phyloP scores from a whole-genome alignment of 2,113 vertebrate species.

The Sinocyclocheilus maitianheensis region DNA sequence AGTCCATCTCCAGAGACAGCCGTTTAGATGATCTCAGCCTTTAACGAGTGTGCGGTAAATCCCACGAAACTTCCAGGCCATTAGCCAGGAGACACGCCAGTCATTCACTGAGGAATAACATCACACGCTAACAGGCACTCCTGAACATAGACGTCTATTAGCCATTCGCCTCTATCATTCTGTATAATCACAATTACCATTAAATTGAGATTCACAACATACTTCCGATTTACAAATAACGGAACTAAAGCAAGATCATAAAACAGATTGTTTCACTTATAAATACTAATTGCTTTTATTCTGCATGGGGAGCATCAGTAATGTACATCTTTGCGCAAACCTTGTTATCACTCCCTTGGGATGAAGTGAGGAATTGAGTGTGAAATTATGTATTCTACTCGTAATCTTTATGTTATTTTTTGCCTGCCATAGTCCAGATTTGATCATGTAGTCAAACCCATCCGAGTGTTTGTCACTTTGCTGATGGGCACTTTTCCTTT shows the following conservation, averaged over 20 bases:
- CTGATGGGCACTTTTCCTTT: constrained; percentile 1
- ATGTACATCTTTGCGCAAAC: background rate
- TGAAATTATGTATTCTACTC: constrained; percentile 24
- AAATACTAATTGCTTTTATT: background rate
- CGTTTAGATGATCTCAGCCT: constrained; percentile 54
- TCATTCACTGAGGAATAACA: background rate
- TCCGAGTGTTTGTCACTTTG: background rate
- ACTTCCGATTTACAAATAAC: background rate
- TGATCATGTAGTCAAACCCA: background rate
- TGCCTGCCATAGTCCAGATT: background rate
- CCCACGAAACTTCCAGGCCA: constrained; percentile 27
- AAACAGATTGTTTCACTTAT: background rate
- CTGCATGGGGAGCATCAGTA: background rate
- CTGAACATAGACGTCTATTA: background rate
- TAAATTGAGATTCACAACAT: background rate
- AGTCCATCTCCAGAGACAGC: constrained; percentile 65
- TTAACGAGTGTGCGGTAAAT: constrained; percentile 47
- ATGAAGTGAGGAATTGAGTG: background rate
- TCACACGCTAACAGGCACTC: background rate
- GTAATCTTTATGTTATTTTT: background rate
- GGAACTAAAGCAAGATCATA: too few relatives aligned
- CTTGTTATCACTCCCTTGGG: background rate
- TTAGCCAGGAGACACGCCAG: background rate
- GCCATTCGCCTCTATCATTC: too few relatives aligned
- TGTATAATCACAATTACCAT: background rate